Base-by-base conservation (phyloP, 2,888 invertebrate genomes). In the Alentia gelatinosa region DNA sequence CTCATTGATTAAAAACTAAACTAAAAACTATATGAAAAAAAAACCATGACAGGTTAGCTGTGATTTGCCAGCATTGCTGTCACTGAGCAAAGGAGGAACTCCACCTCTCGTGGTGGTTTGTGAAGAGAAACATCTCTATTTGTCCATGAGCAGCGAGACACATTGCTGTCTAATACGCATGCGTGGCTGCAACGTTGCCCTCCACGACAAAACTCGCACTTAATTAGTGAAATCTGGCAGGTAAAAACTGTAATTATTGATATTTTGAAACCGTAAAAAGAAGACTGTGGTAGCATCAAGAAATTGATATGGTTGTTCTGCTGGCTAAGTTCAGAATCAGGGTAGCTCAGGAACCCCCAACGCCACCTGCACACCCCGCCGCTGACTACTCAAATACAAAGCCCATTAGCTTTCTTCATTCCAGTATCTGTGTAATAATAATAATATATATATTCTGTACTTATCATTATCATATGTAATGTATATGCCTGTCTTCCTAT, bases 361-460 rank as follows among this genome's bases (percentile, higher is more conserved):
- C 33, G 26, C 42, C 30, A 42, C 86, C 47, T 42, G 33, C 86
- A 23, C 30, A 33, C 86, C 86, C 86, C 47, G 33, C 23, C 30
- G 50, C 86, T 86, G 47, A 86, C 42, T 86, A n/a, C n/a, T n/a
- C n/a, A n/a, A n/a, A n/a, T n/a, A n/a, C 50, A 15, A 26, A 30
- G 40, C 42, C 86, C 86, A 86, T 42, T 47, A 47, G 86, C 86
- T 86, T 86, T 86, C 47, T 86, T 86, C 86, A 86, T 86, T 86
- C 86, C 86, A 86, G 47, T 47, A 86, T 47, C 42, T 33, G 86
- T 86, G 86, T 86, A 50, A 86, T 42, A 39, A 83, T 26, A 35
- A 83, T 83, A 47, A 50, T 86, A 86, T 86, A 86, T 83, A 83
- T 86, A 86, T 86, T 47, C 86, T 47, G 86, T 86, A 86, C 86